Evolutionary conservation across 2,113 vertebrate species (phyloP), one percentile per base, ranked within the genome.

Genomic region (Eudyptes chrysolophus): DNA sequence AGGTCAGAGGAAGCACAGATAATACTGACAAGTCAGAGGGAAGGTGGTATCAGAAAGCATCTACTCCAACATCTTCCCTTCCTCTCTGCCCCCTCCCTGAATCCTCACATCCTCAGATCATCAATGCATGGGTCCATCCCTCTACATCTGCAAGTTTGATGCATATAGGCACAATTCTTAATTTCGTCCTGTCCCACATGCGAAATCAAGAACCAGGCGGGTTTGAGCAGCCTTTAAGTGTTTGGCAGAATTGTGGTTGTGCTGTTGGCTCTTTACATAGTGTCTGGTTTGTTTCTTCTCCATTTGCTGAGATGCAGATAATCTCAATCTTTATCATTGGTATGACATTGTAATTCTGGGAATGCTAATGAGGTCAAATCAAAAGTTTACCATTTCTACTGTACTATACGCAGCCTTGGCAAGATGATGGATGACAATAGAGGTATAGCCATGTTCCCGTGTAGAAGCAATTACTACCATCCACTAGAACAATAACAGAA

Each of bases 311-410:
- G 71, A 26, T 40, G 92, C 78, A 90, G 79, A 36, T 82, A 77
- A 65, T 65, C 90, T 82, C 88, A 70, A 18, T 89, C 80, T 84
- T 90, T 87, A 48, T 87, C 83, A 74, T 24, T 85, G 88, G 24
- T 9, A 7, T 78, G 92, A 94, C 94, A 94, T 85, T 97, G 93
- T 88, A 93, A 87, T 94, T 95, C 78, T 86, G 89, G 81, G 74
- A 78, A 51, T 85, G 74, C 92, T 94, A 94, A 96, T 93, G 89
- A 95, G 92, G 92, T 90, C 75, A 93, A 36, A 94, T 92, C 61
- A 69, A 48, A 94, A 90, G 86, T 92, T 96, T 70, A 82, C 65
- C 0, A 0, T 66, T 88, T 70, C 83, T 44, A 24, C 78, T 84
- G 92, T 38, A 36, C 84, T 40, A 5, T 51, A 61, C 58, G 48